phyloP scores from a whole-genome alignment of 2,113 vertebrate species.

The Natator depressus region DNA sequence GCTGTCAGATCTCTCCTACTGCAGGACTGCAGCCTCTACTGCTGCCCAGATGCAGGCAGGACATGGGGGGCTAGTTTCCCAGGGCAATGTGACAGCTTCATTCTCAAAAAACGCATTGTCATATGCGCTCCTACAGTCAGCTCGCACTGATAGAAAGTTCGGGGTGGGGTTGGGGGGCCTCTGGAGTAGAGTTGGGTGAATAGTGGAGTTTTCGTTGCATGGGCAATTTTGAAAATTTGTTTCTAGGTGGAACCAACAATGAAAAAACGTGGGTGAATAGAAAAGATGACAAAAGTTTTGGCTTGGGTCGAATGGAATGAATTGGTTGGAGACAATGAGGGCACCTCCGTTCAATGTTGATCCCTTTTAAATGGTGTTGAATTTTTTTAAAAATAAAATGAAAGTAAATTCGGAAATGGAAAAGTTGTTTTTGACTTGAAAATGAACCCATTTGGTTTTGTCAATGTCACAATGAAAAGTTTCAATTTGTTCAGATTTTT shows the following conservation, averaged over 20 bases:
- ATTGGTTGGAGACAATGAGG: neutral
- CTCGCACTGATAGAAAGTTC: no score
- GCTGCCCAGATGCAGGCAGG: neutral
- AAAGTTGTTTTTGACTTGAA: neutral
- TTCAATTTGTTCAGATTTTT: neutral
- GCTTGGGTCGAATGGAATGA: neutral
- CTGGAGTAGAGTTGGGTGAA: neutral
- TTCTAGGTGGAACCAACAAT: neutral
- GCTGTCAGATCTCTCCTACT: neutral
- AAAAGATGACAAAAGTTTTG: neutral
- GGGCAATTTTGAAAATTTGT: neutral
- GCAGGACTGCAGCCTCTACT: neutral
- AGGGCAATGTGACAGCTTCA: neutral
- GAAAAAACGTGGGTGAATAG: neutral
- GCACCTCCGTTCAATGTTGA: neutral
- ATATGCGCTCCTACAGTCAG: neutral
- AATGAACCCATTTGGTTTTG: neutral
- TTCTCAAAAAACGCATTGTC: no score
- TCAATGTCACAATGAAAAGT: neutral
- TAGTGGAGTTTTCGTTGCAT: neutral
- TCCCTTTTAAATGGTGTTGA: neutral
- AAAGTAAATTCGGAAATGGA: neutral
- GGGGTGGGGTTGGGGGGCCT: no score
- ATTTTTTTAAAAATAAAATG: neutral
- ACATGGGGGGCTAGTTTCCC: neutral